Evolutionary conservation across 2,888 invertebrate species (phyloP), one percentile per base, ranked within the genome.

Genomic region (Drosophila siamana): DNA sequence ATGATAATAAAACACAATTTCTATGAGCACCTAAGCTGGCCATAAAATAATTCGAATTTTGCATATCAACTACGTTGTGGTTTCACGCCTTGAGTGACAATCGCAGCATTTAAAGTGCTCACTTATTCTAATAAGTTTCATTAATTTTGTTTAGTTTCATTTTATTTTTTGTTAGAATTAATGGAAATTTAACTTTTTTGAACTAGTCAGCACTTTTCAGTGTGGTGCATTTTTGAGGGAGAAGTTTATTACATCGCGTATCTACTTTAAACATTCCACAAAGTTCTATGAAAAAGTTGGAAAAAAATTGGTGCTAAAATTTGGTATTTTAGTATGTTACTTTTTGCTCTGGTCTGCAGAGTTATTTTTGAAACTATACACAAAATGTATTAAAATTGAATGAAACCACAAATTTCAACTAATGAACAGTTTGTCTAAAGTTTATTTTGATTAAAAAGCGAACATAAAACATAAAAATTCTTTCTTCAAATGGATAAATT

Each of bases 41-140:
- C 5, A 36, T 15, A 36, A 24, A 38, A 33, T n/a, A n/a, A 8
- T 30, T n/a, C n/a, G 7, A 11, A 38, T 15, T 24, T 24, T 51
- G 36, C 33, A 51, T 15, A 38, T 16, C 9, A 40, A 15, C 15
- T 16, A 1, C 9, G 15, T 15, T 8, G 0, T 24, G 51, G 13
- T 36, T 50, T 38, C 26, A 40, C 26, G n/a, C 2, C n/a, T 52
- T 41, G 41, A 51, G 38, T 51, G 50, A 13, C 22, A 22, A 13
- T 50, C n/a, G n/a, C n/a, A 4, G n/a, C 11, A n/a, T n/a, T 11
- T 4, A n/a, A 33, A 33, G 33, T 33, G 33, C 33, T 30, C 11
- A 30, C 1, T 33, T n/a, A n/a, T 33, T 33, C 11, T 5, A 13
- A 24, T 2, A 13, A 4, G 16, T 15, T 24, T n/a, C 33, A 33